Base-by-base conservation (phyloP, 2,113 vertebrate genomes). In the Poicephalus meyeri region DNA sequence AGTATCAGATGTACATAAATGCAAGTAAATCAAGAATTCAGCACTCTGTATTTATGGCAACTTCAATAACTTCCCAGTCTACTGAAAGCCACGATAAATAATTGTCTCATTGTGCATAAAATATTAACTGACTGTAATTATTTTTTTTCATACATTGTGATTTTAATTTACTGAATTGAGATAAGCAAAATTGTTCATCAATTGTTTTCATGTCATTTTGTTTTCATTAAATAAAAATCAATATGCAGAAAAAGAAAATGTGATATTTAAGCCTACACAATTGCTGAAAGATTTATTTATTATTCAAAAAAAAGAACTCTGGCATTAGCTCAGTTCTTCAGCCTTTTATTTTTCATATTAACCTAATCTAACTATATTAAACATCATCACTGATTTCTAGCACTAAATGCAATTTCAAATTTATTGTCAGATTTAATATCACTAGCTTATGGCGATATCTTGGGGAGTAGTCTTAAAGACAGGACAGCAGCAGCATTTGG, bases 11-110 rank as follows among this genome's bases (percentile, higher is more conserved):
- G 56, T 49, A 84, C 56, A 25, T 19, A 52, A 26, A n/a, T 23
- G 65, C 80, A 89, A 93, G 93, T 91, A 95, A 95, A 91, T 89
- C 61, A 95, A 89, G 61, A 92, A 95, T 87, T 91, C 89, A 84
- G 70, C 56, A 80, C 73, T 42, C 80, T 42, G n/a, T 66, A 77
- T 88, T 91, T 91, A 91, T 70, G 71, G 70, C 31, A 82, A 58
- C 53, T 94, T 87, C 87, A 94, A 24, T 85, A 94, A 91, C 63
- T 93, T 91, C 74, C 77, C 81, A 53, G 46, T 65, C 84, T 95
- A 77, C 65, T 88, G 64, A 79, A 94, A 24, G 12, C 6, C 61
- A 70, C 20, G 42, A 89, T 53, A 95, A 93, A 87, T 87, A 89
- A 80, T 63, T 80, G 63, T 53, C 65, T 80, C 65, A 85, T 61